Conservation (phyloP, 2,113 vertebrate species). For the Elephantulus edwardii region DNA sequence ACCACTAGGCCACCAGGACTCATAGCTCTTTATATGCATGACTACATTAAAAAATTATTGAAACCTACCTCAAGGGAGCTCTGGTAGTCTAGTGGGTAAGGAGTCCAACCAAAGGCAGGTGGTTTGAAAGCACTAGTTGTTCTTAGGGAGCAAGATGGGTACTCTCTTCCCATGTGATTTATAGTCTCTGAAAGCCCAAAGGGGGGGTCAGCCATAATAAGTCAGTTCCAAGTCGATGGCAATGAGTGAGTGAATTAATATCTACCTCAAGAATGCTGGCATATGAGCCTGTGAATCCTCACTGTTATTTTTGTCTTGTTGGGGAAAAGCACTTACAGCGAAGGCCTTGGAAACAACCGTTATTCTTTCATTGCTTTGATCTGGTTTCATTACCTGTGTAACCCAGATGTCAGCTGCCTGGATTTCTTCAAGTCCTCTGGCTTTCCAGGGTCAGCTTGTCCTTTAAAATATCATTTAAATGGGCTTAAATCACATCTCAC, state of each 20-base stretch:
- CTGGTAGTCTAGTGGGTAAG: no score
- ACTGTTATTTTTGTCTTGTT: neutral
- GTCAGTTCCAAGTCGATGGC: no score
- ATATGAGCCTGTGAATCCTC: neutral
- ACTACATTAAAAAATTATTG: neutral
- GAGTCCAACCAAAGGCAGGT: no score
- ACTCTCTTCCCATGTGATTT: no score
- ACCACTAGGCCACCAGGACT: no score
- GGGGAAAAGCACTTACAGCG: neutral
- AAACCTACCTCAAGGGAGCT: neutral
- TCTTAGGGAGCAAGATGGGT: no score
- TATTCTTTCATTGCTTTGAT: neutral
- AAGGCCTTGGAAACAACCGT: neutral
- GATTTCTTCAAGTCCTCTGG: neutral
- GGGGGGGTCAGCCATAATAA: no score
- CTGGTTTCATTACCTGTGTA: slow-evolving; percentile 31
- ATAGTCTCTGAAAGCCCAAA: no score
- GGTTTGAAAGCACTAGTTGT: no score
- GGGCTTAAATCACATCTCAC: neutral
- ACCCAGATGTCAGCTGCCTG: slow-evolving; percentile 18
- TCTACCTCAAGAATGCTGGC: neutral
- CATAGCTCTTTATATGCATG: no score
- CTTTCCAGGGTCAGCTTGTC: neutral
- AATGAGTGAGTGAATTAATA: no score
- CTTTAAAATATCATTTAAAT: slow-evolving; percentile 47